Conservation (phyloP, 2,113 vertebrate species). For the Protomyctophum bolini region DNA sequence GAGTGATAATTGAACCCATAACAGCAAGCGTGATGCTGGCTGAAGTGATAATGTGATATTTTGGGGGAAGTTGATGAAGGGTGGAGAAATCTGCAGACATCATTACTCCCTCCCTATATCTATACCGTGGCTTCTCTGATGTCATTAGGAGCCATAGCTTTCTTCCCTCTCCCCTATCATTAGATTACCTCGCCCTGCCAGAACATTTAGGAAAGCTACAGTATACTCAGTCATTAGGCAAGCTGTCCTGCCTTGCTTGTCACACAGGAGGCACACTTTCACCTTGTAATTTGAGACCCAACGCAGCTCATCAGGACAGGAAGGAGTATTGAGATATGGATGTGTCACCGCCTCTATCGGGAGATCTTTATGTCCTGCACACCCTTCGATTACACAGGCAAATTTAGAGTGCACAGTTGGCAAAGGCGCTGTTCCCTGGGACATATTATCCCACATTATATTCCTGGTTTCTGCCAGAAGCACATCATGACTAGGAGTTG, state of each 20-base stretch:
- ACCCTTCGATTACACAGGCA: constrained; percentile 59
- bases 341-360: constrained; percentile 33
- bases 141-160: constrained; percentile 53
- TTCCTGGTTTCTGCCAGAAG: constrained; percentile 33
- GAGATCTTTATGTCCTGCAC: constrained; percentile 54
- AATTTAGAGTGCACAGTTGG: constrained; percentile 61
- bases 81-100: constrained; percentile 17
- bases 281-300: constrained; percentile 69
- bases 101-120: constrained; percentile 37
- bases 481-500: constrained; percentile 22
- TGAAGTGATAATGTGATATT: not conserved
- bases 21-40: not conserved
- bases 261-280: constrained; percentile 59
- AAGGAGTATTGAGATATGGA: constrained; percentile 45
- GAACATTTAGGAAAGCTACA: constrained; percentile 55
- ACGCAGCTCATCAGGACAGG: constrained; percentile 52
- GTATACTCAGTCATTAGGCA: constrained; percentile 65
- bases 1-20: constrained; percentile 13
- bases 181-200: constrained; percentile 71
- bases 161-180: constrained; percentile 58
- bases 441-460: constrained; percentile 59
- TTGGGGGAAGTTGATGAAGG: constrained; percentile 5
- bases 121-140: constrained; percentile 17
- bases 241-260: constrained; percentile 42
- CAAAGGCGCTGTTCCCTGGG: constrained; percentile 49